Base-by-base conservation (phyloP, 2,113 vertebrate species). In the Genyomyrus donnyi region DNA sequence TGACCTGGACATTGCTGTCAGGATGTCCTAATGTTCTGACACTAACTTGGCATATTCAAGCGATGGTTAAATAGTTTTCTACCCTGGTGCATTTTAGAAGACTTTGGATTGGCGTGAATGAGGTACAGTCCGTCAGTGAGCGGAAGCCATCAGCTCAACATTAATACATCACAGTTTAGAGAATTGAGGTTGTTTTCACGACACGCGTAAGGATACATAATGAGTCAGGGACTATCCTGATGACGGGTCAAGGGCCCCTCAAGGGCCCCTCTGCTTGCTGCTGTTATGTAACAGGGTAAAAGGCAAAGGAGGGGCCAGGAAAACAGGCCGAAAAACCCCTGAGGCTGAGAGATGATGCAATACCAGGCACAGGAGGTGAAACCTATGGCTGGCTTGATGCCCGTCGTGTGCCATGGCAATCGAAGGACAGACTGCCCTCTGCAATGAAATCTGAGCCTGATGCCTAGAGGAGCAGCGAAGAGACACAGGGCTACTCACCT, bases 401-500 rank as follows among this genome's bases (percentile, higher is more conserved):
- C 24, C 17, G 13, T 8, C 10, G 1, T n/a, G 45, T 15, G 24
- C n/a, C 52, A 27, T 39, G 13, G n/a, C 24, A 58, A 49, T 15
- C 0, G 46, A 86, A 2, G 48, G n/a, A 48, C n/a, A n/a, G 42
- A 39, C 24, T 49, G 10, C 48, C n/a, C 24, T 66, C 45, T 9
- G 46, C 35, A 84, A 31, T 10, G 1, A 84, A 48, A n/a, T 3
- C 19, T 11, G 21, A 87, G 42, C 45, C 46, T 5, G 46, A 46
- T 24, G 42, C 46, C n/a, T 11, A 17, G 24, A 86, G 7, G 27
- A 31, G 62, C n/a, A 42, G 77, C 17, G 6, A 17, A 83, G 77
- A 45, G 42, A 85, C 39, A 21, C 45, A 1, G 83, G 45, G 15
- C 15, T 62, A 96, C 96, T 92, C 91, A 98, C 97, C 90, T 94